Evolutionary conservation across 2,797 vertebrate genomes (phyloP), one percentile per base, ranked within the genome.

Genomic region (Pangasius mekongensis): DNA sequence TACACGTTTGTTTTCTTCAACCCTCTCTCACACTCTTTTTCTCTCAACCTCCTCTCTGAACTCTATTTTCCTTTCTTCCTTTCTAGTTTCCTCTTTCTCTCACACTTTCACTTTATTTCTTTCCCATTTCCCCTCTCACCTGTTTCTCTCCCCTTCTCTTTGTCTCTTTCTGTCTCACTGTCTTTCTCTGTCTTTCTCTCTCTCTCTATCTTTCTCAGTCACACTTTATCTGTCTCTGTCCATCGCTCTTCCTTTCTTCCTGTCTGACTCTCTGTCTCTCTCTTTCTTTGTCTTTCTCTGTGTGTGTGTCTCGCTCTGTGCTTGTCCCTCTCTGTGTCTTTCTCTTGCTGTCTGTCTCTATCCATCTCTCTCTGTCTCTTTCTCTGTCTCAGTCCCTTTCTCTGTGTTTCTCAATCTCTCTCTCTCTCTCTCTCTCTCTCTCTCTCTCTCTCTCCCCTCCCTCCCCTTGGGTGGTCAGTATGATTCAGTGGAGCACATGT

Each of bases 381-480:
- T 9, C 22, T 52, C 14, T 20, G 0, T 30, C 49, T 20, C 18
- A 5, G 27, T 73, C 30, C 71, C 18, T 67, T 33, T 66, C 5
- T 22, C 18, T 36, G 8, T 13, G 0, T 56, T 3, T 54, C 8
- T 78, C 7, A 33, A 0, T 33, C 1, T 54, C 13, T 54, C 11
- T 10, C 16, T 30, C 22, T 54, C 13, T 54, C 11, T 10, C 16
- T 30, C 22, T 77, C 24, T 52, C 8, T 20, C 49, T 30, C 14
- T 54, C 86, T 73, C 36, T 73, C 18, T 30, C 47, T 6, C 14
- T 78, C 16, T 83, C 60, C 6, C 60, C n/a, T 52, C 43, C 82
- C 62, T 67, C n/a, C 43, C 82, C 90, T 73, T 80, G 74, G 84
- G 88, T 90, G 91, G 91, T 91, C 91, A 92, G 89, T 69, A 85